Evolutionary conservation across 2,888 invertebrate species (phyloP).

Genomic region (Labia minor): DNA sequence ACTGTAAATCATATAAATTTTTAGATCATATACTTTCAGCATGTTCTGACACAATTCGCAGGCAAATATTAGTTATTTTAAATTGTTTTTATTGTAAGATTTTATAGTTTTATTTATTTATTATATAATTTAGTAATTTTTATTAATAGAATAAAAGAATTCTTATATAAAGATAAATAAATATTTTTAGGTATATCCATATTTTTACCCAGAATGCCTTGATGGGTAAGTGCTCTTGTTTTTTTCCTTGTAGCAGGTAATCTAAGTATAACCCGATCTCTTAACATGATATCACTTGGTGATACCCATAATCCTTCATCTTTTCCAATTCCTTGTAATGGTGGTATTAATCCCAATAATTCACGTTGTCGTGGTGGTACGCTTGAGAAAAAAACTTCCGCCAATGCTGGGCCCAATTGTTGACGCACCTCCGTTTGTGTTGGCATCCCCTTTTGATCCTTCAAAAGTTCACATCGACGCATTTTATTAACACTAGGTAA

Average conservation of each 20-base stretch:
- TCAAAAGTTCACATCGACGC: constrained; percentile 29
- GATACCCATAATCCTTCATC: constrained; percentile 37
- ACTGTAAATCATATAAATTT: no score
- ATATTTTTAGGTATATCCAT: background rate
- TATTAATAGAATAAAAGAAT: no score
- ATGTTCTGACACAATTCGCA: background rate
- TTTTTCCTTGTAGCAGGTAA: background rate
- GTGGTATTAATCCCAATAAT: constrained; percentile 32
- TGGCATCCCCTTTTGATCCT: constrained; percentile 31
- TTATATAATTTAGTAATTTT: no score
- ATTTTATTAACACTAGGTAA: background rate
- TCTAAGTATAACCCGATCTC: constrained; percentile 21
- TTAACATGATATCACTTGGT: constrained; percentile 37
- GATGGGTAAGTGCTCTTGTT: background rate
- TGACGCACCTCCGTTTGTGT: constrained; percentile 33
- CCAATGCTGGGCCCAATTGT: constrained; percentile 33
- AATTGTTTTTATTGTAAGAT: no score
- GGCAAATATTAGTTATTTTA: no score
- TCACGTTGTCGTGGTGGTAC: constrained; percentile 30
- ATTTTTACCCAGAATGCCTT: background rate
- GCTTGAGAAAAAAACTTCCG: constrained; percentile 33
- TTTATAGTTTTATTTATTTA: no score
- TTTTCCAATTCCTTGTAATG: constrained; percentile 34
- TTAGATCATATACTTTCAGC: no score
- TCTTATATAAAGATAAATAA: no score